Percentiles rank a stretch among this genome's conserved stretches.
phyloP scores from a whole-genome alignment of 1,140 invertebrate genomes.

The Frieseomelitta varia region DNA sequence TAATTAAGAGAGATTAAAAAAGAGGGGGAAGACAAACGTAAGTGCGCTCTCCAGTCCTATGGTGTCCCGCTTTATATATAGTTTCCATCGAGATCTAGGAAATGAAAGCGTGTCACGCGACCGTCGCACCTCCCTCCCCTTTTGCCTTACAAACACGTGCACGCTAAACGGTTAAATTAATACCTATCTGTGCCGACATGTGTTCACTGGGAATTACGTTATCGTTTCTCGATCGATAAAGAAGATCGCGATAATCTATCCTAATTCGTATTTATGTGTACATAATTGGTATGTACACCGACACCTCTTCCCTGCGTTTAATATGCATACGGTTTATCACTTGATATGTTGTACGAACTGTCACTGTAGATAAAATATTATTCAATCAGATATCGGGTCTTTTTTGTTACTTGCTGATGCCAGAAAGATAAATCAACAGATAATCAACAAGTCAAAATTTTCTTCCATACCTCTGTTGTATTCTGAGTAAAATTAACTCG shows the following conservation, averaged over 20 bases:
- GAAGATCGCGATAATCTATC: neutral
- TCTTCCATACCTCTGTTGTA: too few relatives aligned
- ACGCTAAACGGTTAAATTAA: neutral
- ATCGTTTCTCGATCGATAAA: neutral
- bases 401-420: neutral
- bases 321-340: too few relatives aligned
- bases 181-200: neutral
- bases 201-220: neutral
- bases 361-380: neutral
- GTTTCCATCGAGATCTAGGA: conserved; percentile 22
- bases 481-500: too few relatives aligned
- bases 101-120: conserved; percentile 28
- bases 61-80: neutral
- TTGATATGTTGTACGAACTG: too few relatives aligned
- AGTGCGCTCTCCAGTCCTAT: neutral
- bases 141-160: neutral
- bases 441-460: too few relatives aligned
- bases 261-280: neutral
- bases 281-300: neutral
- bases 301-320: too few relatives aligned
- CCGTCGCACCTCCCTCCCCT: too few relatives aligned
- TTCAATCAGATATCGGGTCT: neutral
- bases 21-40: neutral
- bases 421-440: too few relatives aligned
- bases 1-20: conserved; percentile 40